These are phyloP conservation scores for Hemibagrus wyckioides DNA, from an alignment of 2,113 vertebrate genomes.

Conservation along the genomic window DNA sequence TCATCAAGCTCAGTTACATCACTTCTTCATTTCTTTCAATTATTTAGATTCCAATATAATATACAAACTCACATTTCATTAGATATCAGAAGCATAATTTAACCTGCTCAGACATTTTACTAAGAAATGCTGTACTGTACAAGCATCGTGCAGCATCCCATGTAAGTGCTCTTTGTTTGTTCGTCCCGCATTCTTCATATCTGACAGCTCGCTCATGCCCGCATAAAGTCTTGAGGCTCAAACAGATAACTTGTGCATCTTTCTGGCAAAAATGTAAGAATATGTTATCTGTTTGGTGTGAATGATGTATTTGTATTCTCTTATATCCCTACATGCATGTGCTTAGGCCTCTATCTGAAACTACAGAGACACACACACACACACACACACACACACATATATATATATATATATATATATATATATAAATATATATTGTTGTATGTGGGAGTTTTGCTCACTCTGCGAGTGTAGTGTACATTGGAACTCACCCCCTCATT, in stretches of 20 bases:
- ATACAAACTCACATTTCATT: not conserved
- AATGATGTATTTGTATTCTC: not conserved
- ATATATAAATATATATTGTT: not conserved
- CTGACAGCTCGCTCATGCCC: not conserved
- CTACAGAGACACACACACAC: not conserved
- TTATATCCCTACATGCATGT: not conserved
- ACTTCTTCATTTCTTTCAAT: not conserved
- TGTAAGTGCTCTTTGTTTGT: not conserved
- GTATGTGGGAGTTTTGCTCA: slow-evolving; percentile 2
- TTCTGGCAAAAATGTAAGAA: not conserved
- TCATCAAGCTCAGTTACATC: not conserved
- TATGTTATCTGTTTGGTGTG: not conserved
- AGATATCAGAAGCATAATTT: not conserved
- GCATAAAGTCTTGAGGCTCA: no score
- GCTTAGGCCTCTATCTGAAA: no score
- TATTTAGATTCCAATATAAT: not conserved
- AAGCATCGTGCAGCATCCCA: not conserved
- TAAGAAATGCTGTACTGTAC: not conserved
- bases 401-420: not conserved
- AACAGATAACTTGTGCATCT: not conserved
- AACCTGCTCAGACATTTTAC: not conserved
- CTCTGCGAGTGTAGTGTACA: slow-evolving; percentile 4
- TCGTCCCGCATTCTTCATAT: not conserved
- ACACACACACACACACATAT: not conserved
- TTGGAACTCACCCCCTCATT: not conserved